A percentile compares a stretch with the other conserved stretches of the same genome.
Conservation (phyloP, 2,113 vertebrate genomes). For the Carollia perspicillata region DNA sequence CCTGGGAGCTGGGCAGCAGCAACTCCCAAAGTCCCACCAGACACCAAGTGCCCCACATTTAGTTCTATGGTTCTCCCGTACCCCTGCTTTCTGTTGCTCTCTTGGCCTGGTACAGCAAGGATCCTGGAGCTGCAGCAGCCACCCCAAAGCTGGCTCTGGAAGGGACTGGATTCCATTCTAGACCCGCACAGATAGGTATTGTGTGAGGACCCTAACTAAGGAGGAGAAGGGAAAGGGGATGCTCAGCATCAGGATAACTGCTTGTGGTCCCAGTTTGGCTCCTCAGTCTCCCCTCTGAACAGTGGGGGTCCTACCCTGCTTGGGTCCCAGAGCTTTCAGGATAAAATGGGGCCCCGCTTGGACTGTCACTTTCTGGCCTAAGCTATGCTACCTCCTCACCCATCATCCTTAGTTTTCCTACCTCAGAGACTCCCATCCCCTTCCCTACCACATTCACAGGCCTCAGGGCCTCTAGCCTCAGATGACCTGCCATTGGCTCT, state of each 20-base stretch:
- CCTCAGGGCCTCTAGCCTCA: constrained; percentile 7
- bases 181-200: neutral
- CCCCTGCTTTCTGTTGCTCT: neutral
- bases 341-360: neutral
- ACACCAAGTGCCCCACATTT: neutral
- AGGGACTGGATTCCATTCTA: neutral
- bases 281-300: neutral
- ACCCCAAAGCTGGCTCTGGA: neutral
- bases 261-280: neutral
- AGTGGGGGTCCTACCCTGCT: neutral
- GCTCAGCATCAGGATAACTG: neutral
- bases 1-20: neutral
- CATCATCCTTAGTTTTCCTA: neutral
- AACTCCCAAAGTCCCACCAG: neutral
- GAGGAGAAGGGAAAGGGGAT: neutral
- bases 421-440: neutral
- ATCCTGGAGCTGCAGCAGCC: neutral
- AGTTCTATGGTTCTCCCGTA: neutral
- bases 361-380: neutral
- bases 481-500: constrained; percentile 23
- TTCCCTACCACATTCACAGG: neutral
- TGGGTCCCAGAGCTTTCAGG: neutral
- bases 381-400: neutral
- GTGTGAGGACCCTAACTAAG: neutral
- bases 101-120: neutral